Evolutionary conservation across 2,797 vertebrate species (phyloP), one percentile per base, ranked within the genome.

Genomic region (Malurus splendens): DNA sequence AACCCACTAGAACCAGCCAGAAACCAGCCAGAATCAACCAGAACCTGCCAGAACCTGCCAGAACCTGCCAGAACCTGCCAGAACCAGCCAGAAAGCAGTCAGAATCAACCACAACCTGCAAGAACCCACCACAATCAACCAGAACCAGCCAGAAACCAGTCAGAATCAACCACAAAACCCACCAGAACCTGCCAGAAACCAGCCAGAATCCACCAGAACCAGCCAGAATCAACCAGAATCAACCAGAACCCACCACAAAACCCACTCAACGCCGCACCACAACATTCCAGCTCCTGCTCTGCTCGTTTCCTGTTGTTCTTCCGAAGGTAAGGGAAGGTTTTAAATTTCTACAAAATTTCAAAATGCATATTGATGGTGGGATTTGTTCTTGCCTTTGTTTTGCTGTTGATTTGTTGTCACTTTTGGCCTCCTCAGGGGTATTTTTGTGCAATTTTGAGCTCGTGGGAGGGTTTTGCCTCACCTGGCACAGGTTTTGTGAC

Each of bases 231-330:
- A 16, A 42, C 41, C 41, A 42, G 7, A 36, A 36, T 36, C 36
- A 9, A 36, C 9, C 41, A 28, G 25, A 47, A 18, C 9, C 39
- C 47, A 7, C 20, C 25, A 12, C 16, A 36, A 27, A 1, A 12
- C 12, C 24, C 38, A 28, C 18, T 42, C 42, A 42, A 1, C 16
- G 2, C 25, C 25, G 22, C 16, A 2, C 20, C 25, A 36, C n/a
- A n/a, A 8, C 0, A 0, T 7, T 50, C 22, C 0, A 0, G 6
- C 0, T 57, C 2, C 2, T 76, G 24, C 0, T 11, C 12, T 30
- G 28, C 6, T 17, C 2, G 2, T 10, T 1, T 45, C 12, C 20
- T 25, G 4, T 1, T 3, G 4, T 10, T 22, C 8, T 3, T 3
- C 55, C 2, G 41, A 39, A 85, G 48, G 60, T 55, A 89, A 54